phyloP scores from a whole-genome alignment of 2,888 invertebrate genomes.

The Nomada fucata region DNA sequence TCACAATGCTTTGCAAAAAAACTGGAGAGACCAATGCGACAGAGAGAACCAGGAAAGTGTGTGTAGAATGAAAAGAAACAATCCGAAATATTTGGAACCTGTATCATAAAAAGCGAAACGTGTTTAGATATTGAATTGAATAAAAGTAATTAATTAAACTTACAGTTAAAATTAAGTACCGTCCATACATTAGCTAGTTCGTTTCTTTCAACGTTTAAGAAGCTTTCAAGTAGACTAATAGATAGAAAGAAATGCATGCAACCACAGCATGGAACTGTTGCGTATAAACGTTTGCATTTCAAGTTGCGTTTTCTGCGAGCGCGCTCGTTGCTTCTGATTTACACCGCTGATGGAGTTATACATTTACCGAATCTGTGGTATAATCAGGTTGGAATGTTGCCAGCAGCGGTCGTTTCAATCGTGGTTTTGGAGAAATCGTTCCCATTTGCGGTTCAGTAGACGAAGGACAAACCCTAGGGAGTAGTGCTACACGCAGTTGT shows the following conservation, averaged over 20 bases:
- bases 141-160: too few relatives aligned
- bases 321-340: background rate
- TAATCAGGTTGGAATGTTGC: conserved; percentile 44
- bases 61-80: too few relatives aligned
- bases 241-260: background rate
- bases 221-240: too few relatives aligned
- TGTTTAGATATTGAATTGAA: too few relatives aligned
- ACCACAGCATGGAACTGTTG: background rate
- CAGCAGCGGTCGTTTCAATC: conserved; percentile 42
- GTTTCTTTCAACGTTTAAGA: too few relatives aligned
- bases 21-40: too few relatives aligned
- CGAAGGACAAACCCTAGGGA: conserved; percentile 39
- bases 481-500: conserved; percentile 34
- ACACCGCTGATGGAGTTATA: conserved; percentile 18
- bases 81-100: too few relatives aligned
- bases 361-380: conserved; percentile 30
- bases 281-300: background rate
- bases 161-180: too few relatives aligned
- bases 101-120: too few relatives aligned
- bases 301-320: background rate
- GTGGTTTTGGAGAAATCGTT: conserved; percentile 51
- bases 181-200: too few relatives aligned
- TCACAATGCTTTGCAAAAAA: too few relatives aligned
- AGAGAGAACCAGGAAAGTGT: too few relatives aligned
- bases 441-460: conserved; percentile 48